Conservation (phyloP, 2,797 vertebrate species). For the Cossypha dichroa region DNA sequence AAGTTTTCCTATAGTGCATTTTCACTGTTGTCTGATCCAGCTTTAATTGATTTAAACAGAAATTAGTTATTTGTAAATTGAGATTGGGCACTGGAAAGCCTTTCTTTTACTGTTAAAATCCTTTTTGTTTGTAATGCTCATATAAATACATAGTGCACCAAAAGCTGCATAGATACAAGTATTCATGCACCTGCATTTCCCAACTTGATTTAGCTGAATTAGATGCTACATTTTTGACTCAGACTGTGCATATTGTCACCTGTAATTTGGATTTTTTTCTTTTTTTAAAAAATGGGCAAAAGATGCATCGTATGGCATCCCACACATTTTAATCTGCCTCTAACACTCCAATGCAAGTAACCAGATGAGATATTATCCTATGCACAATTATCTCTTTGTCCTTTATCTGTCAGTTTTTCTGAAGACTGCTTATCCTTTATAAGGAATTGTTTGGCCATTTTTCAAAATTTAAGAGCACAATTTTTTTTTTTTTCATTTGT, state of each 20-base stretch:
- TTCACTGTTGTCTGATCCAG: neutral
- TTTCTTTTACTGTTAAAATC: neutral
- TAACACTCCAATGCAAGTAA: neutral
- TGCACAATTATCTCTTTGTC: neutral
- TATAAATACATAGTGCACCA: accelerated
- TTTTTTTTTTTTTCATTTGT: neutral
- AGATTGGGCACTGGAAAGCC: neutral
- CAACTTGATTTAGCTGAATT: neutral
- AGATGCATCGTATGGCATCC: neutral
- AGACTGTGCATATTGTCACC: neutral
- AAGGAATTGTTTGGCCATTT: neutral
- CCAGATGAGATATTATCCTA: neutral
- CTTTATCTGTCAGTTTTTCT: neutral
- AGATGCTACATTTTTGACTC: neutral
- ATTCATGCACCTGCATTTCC: neutral
- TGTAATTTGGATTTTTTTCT: neutral
- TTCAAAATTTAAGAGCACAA: neutral
- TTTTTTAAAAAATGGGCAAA: neutral
- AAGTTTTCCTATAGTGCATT: neutral
- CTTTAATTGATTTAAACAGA: neutral
- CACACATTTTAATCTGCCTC: neutral
- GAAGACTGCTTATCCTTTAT: neutral
- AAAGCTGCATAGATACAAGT: neutral
- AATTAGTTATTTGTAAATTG: neutral
- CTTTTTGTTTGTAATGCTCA: neutral